Evolutionary conservation across 2,113 vertebrate species (phyloP).

Genomic region (Tachuris rubrigastra): DNA sequence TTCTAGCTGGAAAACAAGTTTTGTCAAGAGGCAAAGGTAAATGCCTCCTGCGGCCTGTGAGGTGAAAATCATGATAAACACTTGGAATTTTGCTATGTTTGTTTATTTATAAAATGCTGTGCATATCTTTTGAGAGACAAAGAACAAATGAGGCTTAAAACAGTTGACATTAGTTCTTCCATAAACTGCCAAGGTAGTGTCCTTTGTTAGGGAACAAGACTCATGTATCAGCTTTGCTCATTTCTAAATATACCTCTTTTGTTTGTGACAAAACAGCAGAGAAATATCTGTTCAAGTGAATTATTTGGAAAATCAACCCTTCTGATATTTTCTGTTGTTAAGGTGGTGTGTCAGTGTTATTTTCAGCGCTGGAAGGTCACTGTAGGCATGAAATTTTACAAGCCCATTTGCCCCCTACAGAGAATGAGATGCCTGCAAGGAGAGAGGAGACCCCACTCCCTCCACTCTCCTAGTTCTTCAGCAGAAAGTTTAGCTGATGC

Average conservation of each 20-base stretch:
- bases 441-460: background rate
- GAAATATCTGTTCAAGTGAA: background rate
- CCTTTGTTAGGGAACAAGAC: background rate
- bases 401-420: background rate
- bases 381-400: background rate
- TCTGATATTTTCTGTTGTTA: background rate
- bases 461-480: background rate
- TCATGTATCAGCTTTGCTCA: background rate
- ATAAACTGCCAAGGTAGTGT: background rate
- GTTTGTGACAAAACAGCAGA: background rate
- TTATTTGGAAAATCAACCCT: background rate
- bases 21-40: background rate
- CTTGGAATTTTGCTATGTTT: background rate
- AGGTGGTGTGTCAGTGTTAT: background rate
- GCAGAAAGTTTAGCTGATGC: constrained; percentile 9
- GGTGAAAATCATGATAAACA: background rate
- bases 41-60: background rate
- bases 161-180: background rate
- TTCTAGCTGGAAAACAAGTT: background rate
- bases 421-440: background rate
- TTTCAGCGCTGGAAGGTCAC: background rate
- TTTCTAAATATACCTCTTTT: background rate
- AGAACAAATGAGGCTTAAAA: background rate
- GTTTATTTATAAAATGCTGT: background rate
- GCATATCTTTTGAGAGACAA: background rate